Base-by-base conservation (phyloP, 2,797 vertebrate species). In the Lepus oiostolus region DNA sequence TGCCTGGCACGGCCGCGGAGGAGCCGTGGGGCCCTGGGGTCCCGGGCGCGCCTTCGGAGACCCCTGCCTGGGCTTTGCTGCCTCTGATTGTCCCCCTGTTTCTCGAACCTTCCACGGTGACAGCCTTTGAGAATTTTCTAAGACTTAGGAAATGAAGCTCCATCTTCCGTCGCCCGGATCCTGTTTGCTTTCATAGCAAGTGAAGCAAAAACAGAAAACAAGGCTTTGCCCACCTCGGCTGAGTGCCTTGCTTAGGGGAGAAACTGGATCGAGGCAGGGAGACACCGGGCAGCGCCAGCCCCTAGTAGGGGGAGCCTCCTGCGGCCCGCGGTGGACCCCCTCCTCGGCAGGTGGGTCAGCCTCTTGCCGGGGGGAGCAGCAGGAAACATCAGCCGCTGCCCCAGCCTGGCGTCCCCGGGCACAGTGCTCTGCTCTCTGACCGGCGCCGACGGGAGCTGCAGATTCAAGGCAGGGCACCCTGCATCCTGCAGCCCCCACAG, bases 101-200 rank as follows among this genome's bases (percentile, higher is more conserved):
- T 42, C 42, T 14, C 62, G 19, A 54, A 50, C 67, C 32, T 52
- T 62, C 30, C 24, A 24, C 30, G 35, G 72, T 70, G 68, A 60
- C 63, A 58, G 58, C 14, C 58, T 83, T 71, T 16, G 85, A 58
- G 62, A 26, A 42, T 60, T 91, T 95, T 83, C 71, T 84, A n/a
- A 74, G 65, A 47, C 26, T 68, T n/a, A n/a, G n/a, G 92, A 85
- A 75, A 38, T 52, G 35, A 47, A 92, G 71, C 63, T 68, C 63
- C 35, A 3, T 52, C 50, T 35, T 42, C 32, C 60, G 24, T 76
- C 9, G 1, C 26, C 58, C 42, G 30, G 26, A 38, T 74, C 67
- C 80, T 52, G 28, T 52, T 28, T 16, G 54, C 76, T 86, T 92
- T 82, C 35, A 84, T 30, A 95, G 68, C 47, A 52, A 62, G 63